Base-by-base conservation (phyloP, 2,113 vertebrate genomes). In the Anas platyrhynchos region DNA sequence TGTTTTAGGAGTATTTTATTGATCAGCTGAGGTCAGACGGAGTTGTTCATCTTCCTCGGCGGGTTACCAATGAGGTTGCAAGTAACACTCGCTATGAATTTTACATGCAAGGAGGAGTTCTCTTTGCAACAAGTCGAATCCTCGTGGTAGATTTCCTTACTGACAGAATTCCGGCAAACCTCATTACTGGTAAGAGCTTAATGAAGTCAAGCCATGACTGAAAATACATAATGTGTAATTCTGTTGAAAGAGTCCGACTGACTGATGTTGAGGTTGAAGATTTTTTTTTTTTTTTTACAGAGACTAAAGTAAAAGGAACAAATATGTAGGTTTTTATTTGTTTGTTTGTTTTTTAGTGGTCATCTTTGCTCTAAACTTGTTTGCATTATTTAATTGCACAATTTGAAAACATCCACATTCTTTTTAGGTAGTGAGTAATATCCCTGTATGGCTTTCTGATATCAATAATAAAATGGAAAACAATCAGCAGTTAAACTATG, bases 111-210 rank as follows among this genome's bases (percentile, higher is more conserved):
- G 99, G 99, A 29, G 99, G 99, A 5, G 98, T 99, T 31, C 97
- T 99, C 92, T 99, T 99, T 94, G 99, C 99, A 86, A 99, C 99
- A 74, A 99, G 99, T 86, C 98, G 99, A 59, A 99, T 99, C 94
- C 98, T 99, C 73, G 99, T 99, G 94, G 99, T 99, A 17, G 99
- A 99, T 97, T 99, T 99, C 92, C 98, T 99, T 88, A 99, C 99
- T 0, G 98, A 99, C 86, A 98, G 99, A 89, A 99, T 99, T 97
- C 99, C 99, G 78, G 98, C 99, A 77, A 98, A 99, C 91, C 98
- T 99, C 73, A 98, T 99, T 94, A 98, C 99, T 2, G 99, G 99
- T 99, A 97, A 98, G 98, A 83, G 66, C 55, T 61, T 86, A 82
- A 43, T 86, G 25, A 75, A 76, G 13, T 41, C 75, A n/a, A 73